phyloP scores from a whole-genome alignment of 1,140 invertebrate genomes.

The Drosophila kikkawai region DNA sequence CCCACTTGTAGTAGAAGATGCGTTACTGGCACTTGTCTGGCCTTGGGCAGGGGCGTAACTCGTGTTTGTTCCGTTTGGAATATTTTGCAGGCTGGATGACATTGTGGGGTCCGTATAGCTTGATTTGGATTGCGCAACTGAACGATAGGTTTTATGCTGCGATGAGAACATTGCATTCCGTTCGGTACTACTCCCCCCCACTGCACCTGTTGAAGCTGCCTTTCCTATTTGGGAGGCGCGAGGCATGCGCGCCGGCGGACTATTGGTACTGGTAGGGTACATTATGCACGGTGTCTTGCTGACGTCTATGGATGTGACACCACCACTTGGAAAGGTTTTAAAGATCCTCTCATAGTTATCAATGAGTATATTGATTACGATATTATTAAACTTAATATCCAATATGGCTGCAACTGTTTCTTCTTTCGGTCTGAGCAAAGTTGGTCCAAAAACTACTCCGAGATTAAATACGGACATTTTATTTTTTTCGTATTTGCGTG shows the following conservation, averaged over 20 bases:
- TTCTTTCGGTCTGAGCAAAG: conserved; percentile 95
- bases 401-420: conserved; percentile 99
- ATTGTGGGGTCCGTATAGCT: conserved; percentile 78
- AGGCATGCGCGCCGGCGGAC: conserved; percentile 79
- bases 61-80: conserved; percentile 82
- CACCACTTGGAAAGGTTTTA: conserved; percentile 83
- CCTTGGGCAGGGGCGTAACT: conserved; percentile 63
- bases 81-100: conserved; percentile 84
- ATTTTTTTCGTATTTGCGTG: conserved; percentile 94
- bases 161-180: conserved; percentile 74
- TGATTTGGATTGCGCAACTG: conserved; percentile 78
- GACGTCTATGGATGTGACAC: conserved; percentile 1
- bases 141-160: conserved; percentile 77
- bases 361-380: conserved; percentile 98
- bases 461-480: conserved; percentile 98
- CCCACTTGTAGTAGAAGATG: conserved; percentile 38
- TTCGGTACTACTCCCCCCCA: conserved; percentile 51
- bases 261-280: conserved; percentile 59
- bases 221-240: conserved; percentile 74
- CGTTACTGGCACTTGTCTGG: conserved; percentile 42
- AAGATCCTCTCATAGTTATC: conserved; percentile 95
- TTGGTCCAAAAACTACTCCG: conserved; percentile 99
- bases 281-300: conserved; percentile 31
- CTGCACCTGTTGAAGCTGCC: conserved; percentile 56
- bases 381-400: conserved; percentile 99